A percentile compares a stretch with the other conserved stretches of the same genome.
Evolutionary conservation across 2,797 vertebrate species (phyloP).

Genomic region (Vireo griseus): DNA sequence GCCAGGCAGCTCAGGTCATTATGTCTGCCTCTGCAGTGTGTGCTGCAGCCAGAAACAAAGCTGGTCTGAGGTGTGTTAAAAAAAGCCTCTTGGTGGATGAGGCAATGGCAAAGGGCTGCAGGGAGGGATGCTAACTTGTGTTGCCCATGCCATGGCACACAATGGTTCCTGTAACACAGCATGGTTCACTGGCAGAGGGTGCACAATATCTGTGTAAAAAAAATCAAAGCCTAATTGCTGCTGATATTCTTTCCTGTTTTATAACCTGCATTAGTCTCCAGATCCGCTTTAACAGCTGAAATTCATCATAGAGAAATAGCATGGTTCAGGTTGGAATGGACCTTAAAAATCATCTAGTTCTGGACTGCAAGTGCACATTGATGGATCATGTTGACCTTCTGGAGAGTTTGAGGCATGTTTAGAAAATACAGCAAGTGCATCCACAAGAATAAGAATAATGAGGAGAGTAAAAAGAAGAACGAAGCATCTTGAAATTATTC

Average conservation of each 20-base stretch:
- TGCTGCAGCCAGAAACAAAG: neutral
- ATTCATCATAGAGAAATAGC: neutral
- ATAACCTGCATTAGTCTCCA: neutral
- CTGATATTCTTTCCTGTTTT: neutral
- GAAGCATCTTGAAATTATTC: neutral
- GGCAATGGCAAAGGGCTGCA: neutral
- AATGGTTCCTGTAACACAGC: neutral
- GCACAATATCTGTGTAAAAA: neutral
- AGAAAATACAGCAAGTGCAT: neutral
- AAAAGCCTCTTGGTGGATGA: neutral
- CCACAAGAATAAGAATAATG: neutral
- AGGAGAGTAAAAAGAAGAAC: neutral
- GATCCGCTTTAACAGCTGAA: neutral
- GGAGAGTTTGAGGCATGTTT: neutral
- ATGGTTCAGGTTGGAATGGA: neutral
- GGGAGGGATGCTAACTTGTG: neutral
- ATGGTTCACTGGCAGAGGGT: neutral
- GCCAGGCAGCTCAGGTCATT: neutral
- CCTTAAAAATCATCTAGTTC: neutral
- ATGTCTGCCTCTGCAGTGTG: neutral
- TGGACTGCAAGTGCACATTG: neutral
- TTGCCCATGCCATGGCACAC: neutral
- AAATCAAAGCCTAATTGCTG: neutral
- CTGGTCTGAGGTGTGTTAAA: neutral
- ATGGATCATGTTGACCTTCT: neutral